phyloP scores from a whole-genome alignment of 2,888 invertebrate genomes.

The Hyppa rectilinea region DNA sequence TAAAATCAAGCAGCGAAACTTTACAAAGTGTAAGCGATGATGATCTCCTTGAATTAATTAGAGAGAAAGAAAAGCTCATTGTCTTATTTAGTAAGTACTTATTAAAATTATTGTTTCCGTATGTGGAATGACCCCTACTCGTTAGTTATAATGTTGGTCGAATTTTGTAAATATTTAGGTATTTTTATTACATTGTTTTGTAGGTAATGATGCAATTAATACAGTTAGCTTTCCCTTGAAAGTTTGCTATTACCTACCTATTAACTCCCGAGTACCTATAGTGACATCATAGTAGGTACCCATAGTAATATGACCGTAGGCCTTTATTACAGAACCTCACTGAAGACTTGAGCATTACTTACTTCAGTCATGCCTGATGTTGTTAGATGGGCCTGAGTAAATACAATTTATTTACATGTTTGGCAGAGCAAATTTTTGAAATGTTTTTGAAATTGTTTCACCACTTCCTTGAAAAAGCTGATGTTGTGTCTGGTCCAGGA shows the following conservation, averaged over 20 bases:
- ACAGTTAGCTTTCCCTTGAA: background rate
- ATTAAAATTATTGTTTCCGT: background rate
- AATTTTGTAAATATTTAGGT: constrained; percentile 18
- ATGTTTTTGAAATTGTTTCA: no score
- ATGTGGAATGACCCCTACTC: background rate
- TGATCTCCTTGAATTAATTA: constrained; percentile 94
- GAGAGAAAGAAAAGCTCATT: constrained; percentile 95
- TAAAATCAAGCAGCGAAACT: constrained; percentile 75
- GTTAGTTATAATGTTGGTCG: constrained; percentile 1
- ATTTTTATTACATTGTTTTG: constrained; percentile 29
- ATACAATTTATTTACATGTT: background rate
- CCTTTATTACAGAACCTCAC: background rate
- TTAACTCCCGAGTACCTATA: background rate
- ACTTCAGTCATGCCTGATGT: background rate
- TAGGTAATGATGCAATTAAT: background rate
- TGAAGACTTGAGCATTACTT: background rate
- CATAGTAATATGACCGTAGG: background rate
- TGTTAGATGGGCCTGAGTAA: background rate
- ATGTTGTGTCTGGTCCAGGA: background rate
- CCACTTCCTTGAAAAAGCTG: no score
- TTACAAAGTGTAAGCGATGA: constrained; percentile 94
- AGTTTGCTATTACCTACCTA: background rate
- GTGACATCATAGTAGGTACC: background rate
- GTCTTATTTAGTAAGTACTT: constrained; percentile 94
- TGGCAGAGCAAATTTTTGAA: no score